Base-by-base conservation (phyloP, 1,140 invertebrate genomes). In the Drosophila tristis region DNA sequence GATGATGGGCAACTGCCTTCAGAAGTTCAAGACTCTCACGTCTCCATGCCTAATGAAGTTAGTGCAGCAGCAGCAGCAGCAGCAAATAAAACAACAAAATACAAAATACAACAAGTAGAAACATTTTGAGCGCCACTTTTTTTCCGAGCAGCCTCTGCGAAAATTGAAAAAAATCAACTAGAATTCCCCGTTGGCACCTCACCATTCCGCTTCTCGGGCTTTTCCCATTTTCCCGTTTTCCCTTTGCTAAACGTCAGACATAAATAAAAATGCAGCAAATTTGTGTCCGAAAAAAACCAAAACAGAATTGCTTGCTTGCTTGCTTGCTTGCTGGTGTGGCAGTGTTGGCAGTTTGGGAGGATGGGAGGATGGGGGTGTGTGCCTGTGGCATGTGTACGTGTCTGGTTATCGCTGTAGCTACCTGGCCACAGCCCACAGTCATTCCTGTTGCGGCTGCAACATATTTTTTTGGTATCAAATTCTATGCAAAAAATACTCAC, bases 231-330 rank as follows among this genome's bases (percentile, higher is more conserved):
- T 51, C 57, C 8, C 60, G n/a, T 7, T 39, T 65, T 53, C 39
- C 25, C 43, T 47, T 48, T 60, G 60, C 78, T 86, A 87, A 86
- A 87, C 82, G 82, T 87, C 68, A 68, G 82, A 74, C 82, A 86
- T 86, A 86, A 86, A 86, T 86, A 86, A 86, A 29, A 81, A 81
- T 78, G 82, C 70, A 67, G 35, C 35, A 78, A 87, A 65, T 74
- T 74, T 72, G 56, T 58, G 29, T 13, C 50, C 54, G 2, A 35
- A 35, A 53, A 35, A 25, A 71, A 57, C 39, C 54, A 54, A 77
- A 86, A 86, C 70, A 78, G 87, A 86, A 86, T 86, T 81, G 82
- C 82, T 81, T 56, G 53, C 61, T 86, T 78, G n/a, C n/a, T 86
- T 81, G 82, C 82, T 81, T 56, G 82, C 82, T 81, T 54, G 53